These are phyloP conservation scores for Psittacara wagleri DNA, from an alignment of 2,113 vertebrate genomes.

Conservation along the genomic window DNA sequence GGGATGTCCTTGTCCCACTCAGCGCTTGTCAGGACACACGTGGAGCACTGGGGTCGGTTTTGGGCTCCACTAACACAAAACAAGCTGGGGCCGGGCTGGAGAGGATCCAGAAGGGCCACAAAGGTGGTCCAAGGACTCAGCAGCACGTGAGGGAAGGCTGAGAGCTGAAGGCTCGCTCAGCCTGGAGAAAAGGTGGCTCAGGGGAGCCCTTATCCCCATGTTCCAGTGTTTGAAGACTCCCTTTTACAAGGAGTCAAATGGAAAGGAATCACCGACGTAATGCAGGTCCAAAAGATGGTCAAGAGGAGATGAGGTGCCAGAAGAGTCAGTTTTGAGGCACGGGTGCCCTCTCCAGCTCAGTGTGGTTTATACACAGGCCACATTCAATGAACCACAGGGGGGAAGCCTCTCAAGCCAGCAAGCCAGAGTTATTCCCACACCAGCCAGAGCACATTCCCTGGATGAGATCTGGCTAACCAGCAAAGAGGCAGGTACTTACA, in stretches of 20 bases:
- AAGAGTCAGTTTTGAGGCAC: not conserved
- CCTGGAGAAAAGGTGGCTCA: not conserved
- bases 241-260: not conserved
- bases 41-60: not conserved
- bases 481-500: constrained; percentile 82
- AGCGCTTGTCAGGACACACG: not conserved
- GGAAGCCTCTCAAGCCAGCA: not conserved
- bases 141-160: not conserved
- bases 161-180: no score
- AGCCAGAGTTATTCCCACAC: not conserved
- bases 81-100: not conserved
- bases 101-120: not conserved
- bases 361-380: not conserved
- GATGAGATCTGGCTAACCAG: not conserved
- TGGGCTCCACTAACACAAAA: not conserved
- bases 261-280: not conserved
- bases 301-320: not conserved
- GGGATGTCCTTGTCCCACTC: not conserved
- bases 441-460: not conserved
- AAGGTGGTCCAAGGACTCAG: not conserved
- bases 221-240: not conserved
- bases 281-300: not conserved
- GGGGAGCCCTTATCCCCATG: not conserved
- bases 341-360: rapidly evolving
- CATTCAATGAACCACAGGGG: not conserved